Evolutionary conservation across 1,140 invertebrate species (phyloP).

Genomic region (Drosophila carrolli): DNA sequence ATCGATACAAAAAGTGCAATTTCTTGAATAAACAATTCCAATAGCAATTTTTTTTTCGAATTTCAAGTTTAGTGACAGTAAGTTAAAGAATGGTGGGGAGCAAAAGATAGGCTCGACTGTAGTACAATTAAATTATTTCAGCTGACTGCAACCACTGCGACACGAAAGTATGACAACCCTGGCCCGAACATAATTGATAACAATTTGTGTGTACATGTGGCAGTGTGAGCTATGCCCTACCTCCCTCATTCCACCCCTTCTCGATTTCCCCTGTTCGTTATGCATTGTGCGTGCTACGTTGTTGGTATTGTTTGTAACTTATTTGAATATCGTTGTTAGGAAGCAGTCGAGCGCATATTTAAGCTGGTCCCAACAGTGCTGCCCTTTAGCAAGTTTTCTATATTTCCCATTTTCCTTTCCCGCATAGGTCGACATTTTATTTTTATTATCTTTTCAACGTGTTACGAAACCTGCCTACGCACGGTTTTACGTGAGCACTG

Average conservation of each 20-base stretch:
- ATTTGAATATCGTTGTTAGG: slow-evolving; percentile 62
- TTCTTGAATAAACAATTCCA: no score
- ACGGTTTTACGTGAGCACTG: slow-evolving; percentile 18
- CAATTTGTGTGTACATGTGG: slow-evolving; percentile 24
- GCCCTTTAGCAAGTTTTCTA: slow-evolving; percentile 56
- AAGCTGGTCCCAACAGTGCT: slow-evolving; percentile 49
- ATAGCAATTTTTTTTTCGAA: no score
- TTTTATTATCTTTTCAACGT: slow-evolving; percentile 27
- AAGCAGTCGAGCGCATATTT: slow-evolving; percentile 65
- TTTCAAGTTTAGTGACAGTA: background rate
- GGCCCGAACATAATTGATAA: slow-evolving; percentile 68
- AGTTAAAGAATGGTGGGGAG: background rate
- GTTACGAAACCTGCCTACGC: slow-evolving; percentile 50
- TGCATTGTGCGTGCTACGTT: slow-evolving; percentile 50
- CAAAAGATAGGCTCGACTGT: background rate
- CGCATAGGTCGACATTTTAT: slow-evolving; percentile 12
- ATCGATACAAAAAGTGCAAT: no score
- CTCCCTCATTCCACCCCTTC: slow-evolving; percentile 2
- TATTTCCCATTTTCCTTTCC: slow-evolving; percentile 38
- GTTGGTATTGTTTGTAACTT: slow-evolving; percentile 60
- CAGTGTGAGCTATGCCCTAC: slow-evolving; percentile 1
- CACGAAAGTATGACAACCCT: slow-evolving; percentile 55
- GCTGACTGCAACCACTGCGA: slow-evolving; percentile 14
- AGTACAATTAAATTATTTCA: slow-evolving; percentile 17
- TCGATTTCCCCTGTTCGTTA: slow-evolving; percentile 14